Evolutionary conservation across 2,113 vertebrate species (phyloP).

Genomic region (Aspidoscelis tigris): DNA sequence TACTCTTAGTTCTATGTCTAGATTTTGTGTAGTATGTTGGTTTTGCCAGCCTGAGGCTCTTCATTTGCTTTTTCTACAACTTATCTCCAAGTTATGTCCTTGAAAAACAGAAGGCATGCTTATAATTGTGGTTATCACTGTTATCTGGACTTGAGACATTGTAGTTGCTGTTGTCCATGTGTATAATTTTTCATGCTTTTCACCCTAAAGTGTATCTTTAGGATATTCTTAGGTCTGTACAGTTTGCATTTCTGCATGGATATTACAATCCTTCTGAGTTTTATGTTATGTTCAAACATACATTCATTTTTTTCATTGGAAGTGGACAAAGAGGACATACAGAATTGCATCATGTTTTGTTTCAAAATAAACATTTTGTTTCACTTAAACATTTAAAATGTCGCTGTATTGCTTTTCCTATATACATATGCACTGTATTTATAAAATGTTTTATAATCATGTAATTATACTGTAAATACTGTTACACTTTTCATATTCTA

Average conservation of each 20-base stretch:
- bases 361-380: constrained; percentile 3
- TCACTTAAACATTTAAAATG: constrained; percentile 47
- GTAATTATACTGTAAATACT: constrained; percentile 81
- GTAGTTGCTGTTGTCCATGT: constrained; percentile 25
- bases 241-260: constrained; percentile 43
- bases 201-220: neutral
- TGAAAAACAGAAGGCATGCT: constrained; percentile 1
- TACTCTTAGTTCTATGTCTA: constrained; percentile 20
- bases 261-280: constrained; percentile 36
- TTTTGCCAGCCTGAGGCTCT: neutral
- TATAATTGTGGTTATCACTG: rapidly evolving
- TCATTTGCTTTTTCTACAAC: neutral
- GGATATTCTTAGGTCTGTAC: constrained; percentile 41
- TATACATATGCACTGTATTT: constrained; percentile 91
- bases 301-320: neutral
- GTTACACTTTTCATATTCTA: constrained; percentile 70
- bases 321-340: constrained; percentile 56
- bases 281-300: neutral
- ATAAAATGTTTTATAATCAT: constrained; percentile 88
- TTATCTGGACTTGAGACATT: constrained; percentile 1
- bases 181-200: constrained; percentile 18
- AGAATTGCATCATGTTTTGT: neutral
- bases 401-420: constrained; percentile 68
- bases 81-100: constrained; percentile 8
- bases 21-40: constrained; percentile 31